A percentile compares a stretch with the other conserved stretches of the same genome.
Evolutionary conservation across 2,888 invertebrate genomes (phyloP).

Genomic region (Nomada goodeniana): DNA sequence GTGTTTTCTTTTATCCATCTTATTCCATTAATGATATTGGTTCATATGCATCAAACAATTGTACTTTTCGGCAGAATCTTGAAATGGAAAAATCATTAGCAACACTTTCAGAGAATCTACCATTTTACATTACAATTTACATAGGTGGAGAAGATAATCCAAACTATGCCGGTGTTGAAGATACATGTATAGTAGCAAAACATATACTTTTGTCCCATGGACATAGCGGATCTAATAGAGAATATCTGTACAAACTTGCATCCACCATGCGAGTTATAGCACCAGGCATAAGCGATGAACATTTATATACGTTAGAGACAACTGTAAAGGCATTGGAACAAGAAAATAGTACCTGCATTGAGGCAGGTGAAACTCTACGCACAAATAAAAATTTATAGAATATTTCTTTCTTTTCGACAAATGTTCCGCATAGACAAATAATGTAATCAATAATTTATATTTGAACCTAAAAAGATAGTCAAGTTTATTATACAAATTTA

Average conservation of each 20-base stretch:
- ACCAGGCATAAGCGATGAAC: constrained; percentile 90
- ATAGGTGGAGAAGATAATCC: constrained; percentile 93
- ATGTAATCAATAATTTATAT: constrained; percentile 22
- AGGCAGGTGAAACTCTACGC: neutral
- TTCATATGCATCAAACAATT: constrained; percentile 57
- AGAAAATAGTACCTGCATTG: constrained; percentile 18
- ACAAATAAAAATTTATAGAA: neutral
- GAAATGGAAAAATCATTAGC: constrained; percentile 13
- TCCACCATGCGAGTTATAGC: constrained; percentile 91
- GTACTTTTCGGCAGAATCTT: constrained; percentile 1
- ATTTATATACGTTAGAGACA: constrained; percentile 90
- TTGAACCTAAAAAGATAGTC: neutral
- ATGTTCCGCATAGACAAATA: neutral
- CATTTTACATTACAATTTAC: constrained; percentile 91
- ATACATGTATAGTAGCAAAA: constrained; percentile 91
- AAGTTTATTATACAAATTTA: constrained; percentile 21
- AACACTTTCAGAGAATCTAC: constrained; percentile 80
- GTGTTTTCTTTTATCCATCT: constrained; percentile 90
- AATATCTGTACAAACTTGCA: constrained; percentile 95
- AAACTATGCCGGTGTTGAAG: constrained; percentile 91
- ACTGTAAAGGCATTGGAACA: constrained; percentile 85
- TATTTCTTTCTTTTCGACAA: neutral
- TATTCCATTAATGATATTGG: constrained; percentile 68
- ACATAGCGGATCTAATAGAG: constrained; percentile 95
- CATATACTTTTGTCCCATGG: constrained; percentile 91